Evolutionary conservation across 1,140 invertebrate genomes (phyloP).

Genomic region (Euwallacea fornicatus): DNA sequence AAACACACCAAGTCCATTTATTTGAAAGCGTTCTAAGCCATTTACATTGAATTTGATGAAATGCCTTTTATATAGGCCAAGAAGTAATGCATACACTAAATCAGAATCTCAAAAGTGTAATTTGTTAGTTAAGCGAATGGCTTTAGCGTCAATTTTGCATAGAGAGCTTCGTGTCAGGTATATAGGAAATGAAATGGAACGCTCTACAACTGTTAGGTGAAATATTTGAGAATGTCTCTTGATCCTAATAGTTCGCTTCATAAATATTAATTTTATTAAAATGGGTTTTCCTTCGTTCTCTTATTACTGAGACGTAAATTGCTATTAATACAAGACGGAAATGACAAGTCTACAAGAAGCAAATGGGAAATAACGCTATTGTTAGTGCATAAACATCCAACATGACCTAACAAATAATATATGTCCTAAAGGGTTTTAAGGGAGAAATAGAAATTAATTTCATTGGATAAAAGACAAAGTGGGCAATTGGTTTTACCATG

Average conservation of each 20-base stretch:
- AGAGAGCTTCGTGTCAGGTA: conserved; percentile 32
- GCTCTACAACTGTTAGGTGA: conserved; percentile 26
- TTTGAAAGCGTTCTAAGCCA: conserved; percentile 17
- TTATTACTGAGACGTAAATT: conserved; percentile 30
- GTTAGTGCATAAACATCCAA: conserved; percentile 1
- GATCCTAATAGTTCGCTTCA: conserved; percentile 32
- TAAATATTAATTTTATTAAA: conserved; percentile 39
- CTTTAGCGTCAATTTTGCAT: conserved; percentile 29
- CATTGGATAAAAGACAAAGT: no score
- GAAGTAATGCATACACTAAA: conserved; percentile 34
- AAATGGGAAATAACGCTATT: conserved; percentile 23
- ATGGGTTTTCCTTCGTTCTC: conserved; percentile 11
- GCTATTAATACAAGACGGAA: conserved; percentile 32
- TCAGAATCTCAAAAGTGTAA: conserved; percentile 35
- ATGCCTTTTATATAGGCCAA: conserved; percentile 24
- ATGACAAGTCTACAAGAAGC: conserved; percentile 29
- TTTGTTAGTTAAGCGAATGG: conserved; percentile 31
- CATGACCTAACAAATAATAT: background rate
- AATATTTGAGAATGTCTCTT: conserved; percentile 36
- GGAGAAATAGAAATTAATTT: no score
- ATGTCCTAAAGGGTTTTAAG: background rate
- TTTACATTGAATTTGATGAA: conserved; percentile 26
- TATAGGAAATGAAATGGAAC: conserved; percentile 31
- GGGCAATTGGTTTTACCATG: no score
- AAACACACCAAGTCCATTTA: conserved; percentile 35